These are phyloP conservation scores for Cosmia pyralina DNA, from an alignment of 2,888 invertebrate species.

Conservation along the genomic window DNA sequence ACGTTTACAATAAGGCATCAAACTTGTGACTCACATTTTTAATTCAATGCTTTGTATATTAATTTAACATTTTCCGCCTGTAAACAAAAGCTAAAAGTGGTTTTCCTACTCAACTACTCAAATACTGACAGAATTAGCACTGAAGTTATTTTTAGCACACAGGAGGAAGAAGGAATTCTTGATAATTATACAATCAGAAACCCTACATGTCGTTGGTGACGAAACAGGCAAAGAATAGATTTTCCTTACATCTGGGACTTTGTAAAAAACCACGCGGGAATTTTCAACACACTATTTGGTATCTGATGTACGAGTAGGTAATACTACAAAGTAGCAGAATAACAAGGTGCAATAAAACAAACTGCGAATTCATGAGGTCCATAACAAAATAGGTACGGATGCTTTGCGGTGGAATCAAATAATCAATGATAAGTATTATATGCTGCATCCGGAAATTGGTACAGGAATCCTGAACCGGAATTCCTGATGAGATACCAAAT, in stretches of 20 bases:
- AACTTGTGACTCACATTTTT: constrained; percentile 4
- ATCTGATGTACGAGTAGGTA: neutral
- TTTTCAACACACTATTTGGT: neutral
- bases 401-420: constrained; percentile 43
- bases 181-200: constrained; percentile 6
- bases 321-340: neutral
- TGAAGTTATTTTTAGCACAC: neutral
- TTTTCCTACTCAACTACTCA: neutral
- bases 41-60: neutral
- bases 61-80: neutral
- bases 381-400: constrained; percentile 33
- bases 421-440: constrained; percentile 46
- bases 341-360: neutral
- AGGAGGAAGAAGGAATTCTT: neutral
- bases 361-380: constrained; percentile 30
- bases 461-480: constrained; percentile 30
- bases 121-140: neutral
- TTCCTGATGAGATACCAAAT: constrained; percentile 36
- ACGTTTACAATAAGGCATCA: neutral
- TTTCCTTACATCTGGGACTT: constrained; percentile 28
- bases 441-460: constrained; percentile 33
- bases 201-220: neutral
- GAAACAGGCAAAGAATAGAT: constrained; percentile 15
- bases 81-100: neutral
- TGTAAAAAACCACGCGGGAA: constrained; percentile 5